These are phyloP conservation scores for Kryptolebias ocellatus DNA, from an alignment of 2,797 vertebrate species.

Conservation along the genomic window DNA sequence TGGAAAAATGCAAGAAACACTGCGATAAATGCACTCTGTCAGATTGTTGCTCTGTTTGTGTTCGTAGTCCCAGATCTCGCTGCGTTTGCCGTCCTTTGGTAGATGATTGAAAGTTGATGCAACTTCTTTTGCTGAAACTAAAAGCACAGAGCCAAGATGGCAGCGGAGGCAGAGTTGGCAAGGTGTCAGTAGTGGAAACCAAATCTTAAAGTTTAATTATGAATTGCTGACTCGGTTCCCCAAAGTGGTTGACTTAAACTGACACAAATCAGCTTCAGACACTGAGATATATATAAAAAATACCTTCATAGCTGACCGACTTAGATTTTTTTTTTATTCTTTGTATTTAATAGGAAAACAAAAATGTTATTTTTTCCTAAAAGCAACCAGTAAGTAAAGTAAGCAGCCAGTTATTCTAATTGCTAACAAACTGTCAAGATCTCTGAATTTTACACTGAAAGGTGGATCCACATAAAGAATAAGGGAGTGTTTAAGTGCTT, in stretches of 20 bases:
- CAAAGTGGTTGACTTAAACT: too few species aligned
- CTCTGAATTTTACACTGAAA: too few species aligned
- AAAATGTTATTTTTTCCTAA: too few species aligned
- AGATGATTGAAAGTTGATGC: conserved; percentile 49
- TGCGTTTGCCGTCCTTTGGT: conserved; percentile 43
- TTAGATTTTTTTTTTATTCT: background rate
- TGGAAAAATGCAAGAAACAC: background rate
- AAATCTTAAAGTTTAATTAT: conserved; percentile 68
- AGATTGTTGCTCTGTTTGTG: conserved; percentile 8
- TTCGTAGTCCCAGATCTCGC: conserved; percentile 13
- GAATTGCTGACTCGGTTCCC: conserved; percentile 22
- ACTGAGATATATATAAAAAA: conserved; percentile 1
- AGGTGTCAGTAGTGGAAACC: conserved; percentile 63
- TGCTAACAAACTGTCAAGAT: too few species aligned
- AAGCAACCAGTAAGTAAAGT: too few species aligned
- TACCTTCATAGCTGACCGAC: background rate
- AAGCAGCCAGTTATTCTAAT: too few species aligned
- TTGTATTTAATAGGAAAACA: too few species aligned
- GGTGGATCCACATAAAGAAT: too few species aligned
- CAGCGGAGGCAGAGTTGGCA: conserved; percentile 55
- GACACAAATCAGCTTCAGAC: conserved; percentile 2
- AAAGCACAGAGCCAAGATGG: conserved; percentile 52
- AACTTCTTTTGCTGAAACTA: conserved; percentile 54
- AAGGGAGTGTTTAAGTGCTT: too few species aligned
- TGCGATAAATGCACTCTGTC: background rate